phyloP scores from a whole-genome alignment of 2,113 vertebrate genomes.

The Pelusios castaneus region DNA sequence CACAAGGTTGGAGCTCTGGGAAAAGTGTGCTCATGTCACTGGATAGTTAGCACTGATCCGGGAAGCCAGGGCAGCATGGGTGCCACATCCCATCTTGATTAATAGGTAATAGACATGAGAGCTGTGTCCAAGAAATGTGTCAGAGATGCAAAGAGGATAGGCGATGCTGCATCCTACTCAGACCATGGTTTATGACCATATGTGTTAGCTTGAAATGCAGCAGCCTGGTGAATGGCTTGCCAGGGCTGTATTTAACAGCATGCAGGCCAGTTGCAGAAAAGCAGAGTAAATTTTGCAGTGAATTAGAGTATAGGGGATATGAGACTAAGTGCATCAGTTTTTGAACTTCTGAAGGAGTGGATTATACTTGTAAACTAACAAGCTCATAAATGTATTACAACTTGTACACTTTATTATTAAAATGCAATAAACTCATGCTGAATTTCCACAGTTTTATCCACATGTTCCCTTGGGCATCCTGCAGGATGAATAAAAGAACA shows the following conservation, averaged over 20 bases:
- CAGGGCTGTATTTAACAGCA: background rate
- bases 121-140: background rate
- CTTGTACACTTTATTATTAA: constrained; percentile 63
- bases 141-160: background rate
- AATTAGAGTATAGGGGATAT: background rate
- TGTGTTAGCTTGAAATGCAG: background rate
- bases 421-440: constrained; percentile 46
- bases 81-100: background rate
- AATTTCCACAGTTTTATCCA: constrained; percentile 42
- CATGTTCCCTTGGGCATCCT: constrained; percentile 12
- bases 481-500: constrained; percentile 43
- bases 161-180: background rate
- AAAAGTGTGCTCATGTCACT: background rate
- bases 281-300: background rate
- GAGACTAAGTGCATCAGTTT: background rate
- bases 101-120: background rate
- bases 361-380: constrained; percentile 53
- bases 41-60: background rate
- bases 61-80: background rate
- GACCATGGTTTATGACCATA: background rate
- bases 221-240: background rate
- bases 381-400: constrained; percentile 45
- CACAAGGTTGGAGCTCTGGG: background rate
- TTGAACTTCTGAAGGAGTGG: constrained; percentile 11
- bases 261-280: background rate